A percentile compares a stretch with the other conserved stretches of the same genome.
Conservation (phyloP, 1,140 invertebrate species). For the Aphelinus certus region DNA sequence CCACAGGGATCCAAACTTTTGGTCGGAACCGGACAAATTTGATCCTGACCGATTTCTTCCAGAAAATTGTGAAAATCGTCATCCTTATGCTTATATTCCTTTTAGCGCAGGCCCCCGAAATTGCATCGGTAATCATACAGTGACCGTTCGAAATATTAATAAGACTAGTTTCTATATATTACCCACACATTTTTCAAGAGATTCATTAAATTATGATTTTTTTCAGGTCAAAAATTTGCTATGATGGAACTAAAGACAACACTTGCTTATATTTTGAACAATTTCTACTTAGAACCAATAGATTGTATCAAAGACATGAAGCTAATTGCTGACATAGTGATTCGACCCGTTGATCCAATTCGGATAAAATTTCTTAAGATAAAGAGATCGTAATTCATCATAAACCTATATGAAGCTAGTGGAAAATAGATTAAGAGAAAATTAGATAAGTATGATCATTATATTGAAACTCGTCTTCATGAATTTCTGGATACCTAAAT, state of each 20-base stretch:
- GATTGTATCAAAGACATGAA: conserved; percentile 22
- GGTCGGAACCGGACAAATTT: conserved; percentile 76
- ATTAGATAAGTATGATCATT: too few relatives aligned
- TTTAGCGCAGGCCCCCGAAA: conserved; percentile 79
- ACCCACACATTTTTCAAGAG: too few relatives aligned
- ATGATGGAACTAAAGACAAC: conserved; percentile 44
- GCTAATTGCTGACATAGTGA: conserved; percentile 40
- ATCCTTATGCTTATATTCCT: conserved; percentile 67
- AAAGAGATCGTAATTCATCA: not conserved
- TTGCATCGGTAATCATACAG: conserved; percentile 70
- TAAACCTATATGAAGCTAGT: too few relatives aligned
- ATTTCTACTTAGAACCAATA: conserved; percentile 45
- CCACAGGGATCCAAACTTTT: conserved; percentile 74
- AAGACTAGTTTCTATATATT: too few relatives aligned
- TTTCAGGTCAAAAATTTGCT: conserved; percentile 50
- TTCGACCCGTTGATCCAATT: conserved; percentile 38
- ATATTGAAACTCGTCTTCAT: too few relatives aligned
- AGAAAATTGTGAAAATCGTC: conserved; percentile 61
- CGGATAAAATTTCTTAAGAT: conserved; percentile 41
- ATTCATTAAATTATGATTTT: not conserved
- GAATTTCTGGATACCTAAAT: too few relatives aligned
- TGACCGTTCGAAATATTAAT: too few relatives aligned
- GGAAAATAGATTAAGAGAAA: too few relatives aligned
- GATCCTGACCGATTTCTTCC: conserved; percentile 78
- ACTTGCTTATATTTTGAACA: conserved; percentile 38